A percentile compares a stretch with the other conserved stretches of the same genome.
Evolutionary conservation across 2,888 invertebrate genomes (phyloP).

Genomic region (Auanema sp.): DNA sequence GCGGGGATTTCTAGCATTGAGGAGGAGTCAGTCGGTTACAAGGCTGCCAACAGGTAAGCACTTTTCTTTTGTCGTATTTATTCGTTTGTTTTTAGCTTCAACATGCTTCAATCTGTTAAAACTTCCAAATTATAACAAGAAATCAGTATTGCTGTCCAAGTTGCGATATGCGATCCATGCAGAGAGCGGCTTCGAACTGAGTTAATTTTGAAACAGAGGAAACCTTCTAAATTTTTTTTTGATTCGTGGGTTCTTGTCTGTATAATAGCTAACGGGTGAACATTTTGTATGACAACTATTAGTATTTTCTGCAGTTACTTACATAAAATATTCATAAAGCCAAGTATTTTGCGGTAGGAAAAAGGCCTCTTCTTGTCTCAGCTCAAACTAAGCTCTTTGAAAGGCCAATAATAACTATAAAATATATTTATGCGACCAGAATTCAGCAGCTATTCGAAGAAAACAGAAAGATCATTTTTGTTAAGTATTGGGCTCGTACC

Average conservation of each 20-base stretch:
- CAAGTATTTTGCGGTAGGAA: too few relatives aligned
- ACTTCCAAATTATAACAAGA: conserved; percentile 95
- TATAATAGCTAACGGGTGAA: not conserved
- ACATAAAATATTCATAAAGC: too few relatives aligned
- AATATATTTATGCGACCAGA: too few relatives aligned
- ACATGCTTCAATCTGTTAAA: conserved; percentile 98
- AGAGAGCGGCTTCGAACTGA: conserved; percentile 94
- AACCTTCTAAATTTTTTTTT: not conserved
- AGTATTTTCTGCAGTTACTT: too few relatives aligned
- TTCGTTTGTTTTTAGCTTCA: conserved; percentile 81
- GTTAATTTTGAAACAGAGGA: conserved; percentile 21
- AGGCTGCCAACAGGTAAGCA: conserved; percentile 34
- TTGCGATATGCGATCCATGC: conserved; percentile 93
- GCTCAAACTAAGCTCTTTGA: too few relatives aligned
- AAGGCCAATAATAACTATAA: too few relatives aligned
- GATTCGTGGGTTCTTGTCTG: not conserved
- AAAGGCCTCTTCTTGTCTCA: too few relatives aligned
- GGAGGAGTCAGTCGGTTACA: conserved; percentile 83
- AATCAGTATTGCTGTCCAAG: conserved; percentile 90
- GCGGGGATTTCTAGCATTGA: conserved; percentile 93
- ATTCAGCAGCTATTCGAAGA: too few relatives aligned
- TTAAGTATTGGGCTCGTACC: too few relatives aligned
- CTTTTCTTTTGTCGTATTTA: conserved; percentile 68
- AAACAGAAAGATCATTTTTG: too few relatives aligned
- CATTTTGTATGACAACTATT: not conserved